phyloP scores from a whole-genome alignment of 2,113 vertebrate species.

The Vidua chalybeata region DNA sequence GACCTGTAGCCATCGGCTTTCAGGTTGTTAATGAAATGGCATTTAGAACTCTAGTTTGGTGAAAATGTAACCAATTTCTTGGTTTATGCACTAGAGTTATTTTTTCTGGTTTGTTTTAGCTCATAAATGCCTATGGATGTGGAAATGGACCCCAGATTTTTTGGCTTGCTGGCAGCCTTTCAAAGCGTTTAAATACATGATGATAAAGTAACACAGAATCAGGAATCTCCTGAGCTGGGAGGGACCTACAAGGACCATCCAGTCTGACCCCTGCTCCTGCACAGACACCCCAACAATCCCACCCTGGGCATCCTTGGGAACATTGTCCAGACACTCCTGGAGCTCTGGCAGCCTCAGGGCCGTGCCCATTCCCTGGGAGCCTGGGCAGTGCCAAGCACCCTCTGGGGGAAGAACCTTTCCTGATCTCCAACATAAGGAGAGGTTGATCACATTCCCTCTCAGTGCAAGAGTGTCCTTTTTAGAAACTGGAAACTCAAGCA shows the following conservation, averaged over 20 bases:
- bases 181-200: fast-evolving
- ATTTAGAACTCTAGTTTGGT: neutral
- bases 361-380: neutral
- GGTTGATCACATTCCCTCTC: neutral
- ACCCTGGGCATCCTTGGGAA: fast-evolving
- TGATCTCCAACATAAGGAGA: neutral
- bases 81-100: neutral
- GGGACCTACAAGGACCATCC: neutral
- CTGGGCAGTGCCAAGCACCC: neutral
- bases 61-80: neutral
- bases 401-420: neutral
- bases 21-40: neutral
- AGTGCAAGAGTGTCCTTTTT: neutral
- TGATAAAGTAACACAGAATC: neutral
- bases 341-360: neutral
- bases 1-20: neutral
- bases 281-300: neutral
- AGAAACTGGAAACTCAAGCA: neutral
- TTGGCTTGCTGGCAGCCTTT: neutral
- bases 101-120: neutral
- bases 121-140: neutral
- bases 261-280: neutral
- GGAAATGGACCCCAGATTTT: neutral
- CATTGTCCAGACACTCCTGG: fast-evolving
- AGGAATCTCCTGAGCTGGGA: neutral